Percentiles rank a stretch among this genome's conserved stretches.
These are phyloP conservation scores for Cynodonichthys magdalenae DNA, from an alignment of 2,797 vertebrate genomes.

Conservation along the genomic window DNA sequence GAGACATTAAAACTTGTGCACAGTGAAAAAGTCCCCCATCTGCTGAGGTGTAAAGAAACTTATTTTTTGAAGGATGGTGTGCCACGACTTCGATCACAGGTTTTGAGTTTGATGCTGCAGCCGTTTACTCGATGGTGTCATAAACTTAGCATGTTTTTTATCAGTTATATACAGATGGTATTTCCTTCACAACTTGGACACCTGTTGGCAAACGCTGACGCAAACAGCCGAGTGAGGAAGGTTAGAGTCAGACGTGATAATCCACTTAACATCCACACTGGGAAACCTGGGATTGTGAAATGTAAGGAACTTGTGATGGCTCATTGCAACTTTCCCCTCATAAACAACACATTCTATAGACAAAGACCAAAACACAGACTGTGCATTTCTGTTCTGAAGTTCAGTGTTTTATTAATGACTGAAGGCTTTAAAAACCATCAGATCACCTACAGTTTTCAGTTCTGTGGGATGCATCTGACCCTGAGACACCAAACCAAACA, in stretches of 20 bases:
- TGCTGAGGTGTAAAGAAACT: neutral
- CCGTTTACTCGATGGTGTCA: neutral
- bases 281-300: slow-evolving; percentile 40
- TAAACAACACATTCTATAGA: too few relatives aligned
- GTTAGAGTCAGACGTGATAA: slow-evolving; percentile 17
- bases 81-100: slow-evolving; percentile 7
- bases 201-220: slow-evolving; percentile 8
- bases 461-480: too few relatives aligned
- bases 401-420: too few relatives aligned
- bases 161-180: slow-evolving; percentile 1
- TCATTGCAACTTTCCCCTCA: too few relatives aligned
- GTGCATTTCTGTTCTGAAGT: too few relatives aligned
- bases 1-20: slow-evolving; percentile 1
- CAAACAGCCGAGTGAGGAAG: slow-evolving; percentile 13
- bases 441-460: too few relatives aligned
- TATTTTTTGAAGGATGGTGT: slow-evolving; percentile 6
- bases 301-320: too few relatives aligned
- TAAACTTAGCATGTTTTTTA: slow-evolving; percentile 8
- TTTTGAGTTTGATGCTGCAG: slow-evolving; percentile 12
- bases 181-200: slow-evolving; percentile 13
- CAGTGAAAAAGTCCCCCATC: slow-evolving; percentile 1
- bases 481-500: too few relatives aligned
- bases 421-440: too few relatives aligned
- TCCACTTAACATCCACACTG: slow-evolving; percentile 27
- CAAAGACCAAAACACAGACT: too few relatives aligned